phyloP scores from a whole-genome alignment of 1,140 invertebrate species.

The Drosophila arizonae region DNA sequence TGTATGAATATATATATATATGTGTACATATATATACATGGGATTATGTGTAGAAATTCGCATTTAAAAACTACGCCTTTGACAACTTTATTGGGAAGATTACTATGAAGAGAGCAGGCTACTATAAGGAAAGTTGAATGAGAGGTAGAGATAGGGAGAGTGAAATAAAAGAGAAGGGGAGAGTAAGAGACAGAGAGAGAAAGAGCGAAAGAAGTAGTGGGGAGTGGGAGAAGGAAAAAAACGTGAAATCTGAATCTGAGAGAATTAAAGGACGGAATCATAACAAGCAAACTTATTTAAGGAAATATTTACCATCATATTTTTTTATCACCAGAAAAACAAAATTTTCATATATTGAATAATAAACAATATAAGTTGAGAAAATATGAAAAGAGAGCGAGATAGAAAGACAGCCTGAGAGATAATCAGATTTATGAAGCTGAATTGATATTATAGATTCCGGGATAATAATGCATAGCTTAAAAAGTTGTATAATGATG shows the following conservation, averaged over 20 bases:
- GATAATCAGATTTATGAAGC: no score
- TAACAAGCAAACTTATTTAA: no score
- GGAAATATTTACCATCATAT: no score
- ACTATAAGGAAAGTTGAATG: background rate
- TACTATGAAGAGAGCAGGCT: no score
- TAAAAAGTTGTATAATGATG: conserved; percentile 1
- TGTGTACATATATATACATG: background rate
- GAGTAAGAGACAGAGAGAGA: background rate
- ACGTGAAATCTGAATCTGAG: no score
- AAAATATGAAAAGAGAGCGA: no score
- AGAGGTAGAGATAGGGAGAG: background rate
- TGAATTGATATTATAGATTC: background rate
- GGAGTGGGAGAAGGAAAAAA: no score
- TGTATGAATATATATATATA: conserved; percentile 5
- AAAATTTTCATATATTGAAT: no score
- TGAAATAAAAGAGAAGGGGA: no score
- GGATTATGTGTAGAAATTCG: background rate
- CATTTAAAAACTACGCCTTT: background rate
- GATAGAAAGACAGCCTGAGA: no score
- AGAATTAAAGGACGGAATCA: no score
- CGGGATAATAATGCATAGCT: background rate
- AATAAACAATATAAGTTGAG: background rate
- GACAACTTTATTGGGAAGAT: background rate
- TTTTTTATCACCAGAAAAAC: no score
- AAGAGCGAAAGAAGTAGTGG: background rate